Conservation (phyloP, 1,140 invertebrate genomes). For the Carposina sasakii region DNA sequence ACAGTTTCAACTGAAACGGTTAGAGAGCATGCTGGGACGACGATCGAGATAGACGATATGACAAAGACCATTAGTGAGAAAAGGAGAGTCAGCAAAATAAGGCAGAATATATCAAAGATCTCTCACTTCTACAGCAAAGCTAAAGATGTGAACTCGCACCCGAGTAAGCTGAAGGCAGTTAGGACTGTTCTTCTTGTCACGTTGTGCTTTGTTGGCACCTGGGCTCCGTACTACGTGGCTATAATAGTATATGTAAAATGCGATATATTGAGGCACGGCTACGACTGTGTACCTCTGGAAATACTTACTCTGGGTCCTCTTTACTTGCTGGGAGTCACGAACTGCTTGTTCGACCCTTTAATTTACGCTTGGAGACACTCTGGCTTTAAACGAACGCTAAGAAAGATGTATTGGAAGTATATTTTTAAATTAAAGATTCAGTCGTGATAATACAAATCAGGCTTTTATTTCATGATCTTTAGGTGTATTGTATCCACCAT, state of each 20-base stretch:
- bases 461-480: no score
- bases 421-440: conserved; percentile 12
- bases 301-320: conserved; percentile 32
- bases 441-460: background rate
- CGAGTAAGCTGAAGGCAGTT: conserved; percentile 35
- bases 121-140: conserved; percentile 17
- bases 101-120: conserved; percentile 12
- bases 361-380: conserved; percentile 40
- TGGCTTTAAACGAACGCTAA: conserved; percentile 28
- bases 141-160: conserved; percentile 15
- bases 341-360: conserved; percentile 32
- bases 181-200: conserved; percentile 34
- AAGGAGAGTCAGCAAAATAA: background rate
- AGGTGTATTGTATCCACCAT: no score
- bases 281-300: conserved; percentile 34
- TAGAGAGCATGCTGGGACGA: conserved; percentile 7
- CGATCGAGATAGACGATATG: conserved; percentile 19
- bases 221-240: conserved; percentile 34
- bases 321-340: conserved; percentile 32
- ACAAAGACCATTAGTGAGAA: background rate
- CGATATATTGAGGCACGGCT: conserved; percentile 31
- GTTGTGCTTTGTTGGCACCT: conserved; percentile 32
- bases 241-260: conserved; percentile 39
- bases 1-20: conserved; percentile 20
- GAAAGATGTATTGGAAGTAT: conserved; percentile 33